Conservation (phyloP, 2,797 vertebrate genomes). For the Acipenser transmontanus region DNA sequence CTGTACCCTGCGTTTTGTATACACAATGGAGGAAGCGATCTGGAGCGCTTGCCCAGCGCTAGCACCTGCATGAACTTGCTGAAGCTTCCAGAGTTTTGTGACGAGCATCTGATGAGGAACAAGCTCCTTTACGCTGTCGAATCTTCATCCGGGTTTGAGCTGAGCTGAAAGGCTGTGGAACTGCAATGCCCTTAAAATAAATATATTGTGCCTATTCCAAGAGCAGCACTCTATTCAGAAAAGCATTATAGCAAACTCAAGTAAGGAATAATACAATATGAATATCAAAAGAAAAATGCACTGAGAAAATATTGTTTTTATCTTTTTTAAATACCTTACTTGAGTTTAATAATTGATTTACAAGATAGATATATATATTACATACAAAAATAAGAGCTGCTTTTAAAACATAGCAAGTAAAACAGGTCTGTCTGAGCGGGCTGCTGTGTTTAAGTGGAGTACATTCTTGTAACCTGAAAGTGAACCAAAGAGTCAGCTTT, state of each 20-base stretch:
- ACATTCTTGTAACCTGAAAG: conserved; percentile 41
- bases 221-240: too few species aligned
- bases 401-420: conserved; percentile 10
- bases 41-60: conserved; percentile 91
- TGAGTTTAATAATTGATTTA: conserved; percentile 10
- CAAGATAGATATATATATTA: too few species aligned
- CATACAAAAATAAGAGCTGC: conserved; percentile 19
- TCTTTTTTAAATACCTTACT: conserved; percentile 19
- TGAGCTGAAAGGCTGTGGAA: conserved; percentile 71
- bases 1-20: conserved; percentile 96
- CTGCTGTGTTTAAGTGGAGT: conserved; percentile 40
- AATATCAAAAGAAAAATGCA: background rate
- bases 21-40: conserved; percentile 90
- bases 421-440: conserved; percentile 24
- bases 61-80: conserved; percentile 99
- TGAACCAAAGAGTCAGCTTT: conserved; percentile 81
- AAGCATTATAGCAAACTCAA: background rate
- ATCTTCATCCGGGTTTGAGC: conserved; percentile 92
- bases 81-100: conserved; percentile 93
- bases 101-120: conserved; percentile 84
- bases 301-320: conserved; percentile 9
- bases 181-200: conserved; percentile 13
- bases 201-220: too few species aligned
- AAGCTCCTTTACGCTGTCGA: conserved; percentile 96
- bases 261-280: background rate